Percentiles rank a stretch among this genome's conserved stretches.
phyloP scores from a whole-genome alignment of 1,140 invertebrate genomes.

The Dysdera silvatica region DNA sequence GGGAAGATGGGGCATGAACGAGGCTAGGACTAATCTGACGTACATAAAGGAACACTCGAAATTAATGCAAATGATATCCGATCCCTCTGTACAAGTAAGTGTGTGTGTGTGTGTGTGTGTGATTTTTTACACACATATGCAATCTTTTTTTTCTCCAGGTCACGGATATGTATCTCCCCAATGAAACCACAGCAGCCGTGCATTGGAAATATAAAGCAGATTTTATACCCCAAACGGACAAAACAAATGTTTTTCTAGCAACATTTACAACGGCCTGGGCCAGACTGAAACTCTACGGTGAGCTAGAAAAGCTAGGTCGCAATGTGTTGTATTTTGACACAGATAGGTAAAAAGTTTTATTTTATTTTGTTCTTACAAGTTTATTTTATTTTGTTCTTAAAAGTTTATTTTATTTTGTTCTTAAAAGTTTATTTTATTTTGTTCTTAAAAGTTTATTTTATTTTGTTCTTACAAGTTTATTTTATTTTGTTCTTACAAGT shows the following conservation, averaged over 20 bases:
- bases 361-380: too few species aligned
- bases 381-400: too few species aligned
- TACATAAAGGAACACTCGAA: background rate
- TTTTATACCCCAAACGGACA: background rate
- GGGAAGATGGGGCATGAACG: background rate
- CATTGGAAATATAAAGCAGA: background rate
- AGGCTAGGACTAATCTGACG: background rate
- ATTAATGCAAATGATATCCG: background rate
- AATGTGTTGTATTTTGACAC: conserved; percentile 1
- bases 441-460: too few species aligned
- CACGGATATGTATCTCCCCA: conserved; percentile 1
- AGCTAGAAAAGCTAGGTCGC: background rate
- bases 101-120: background rate
- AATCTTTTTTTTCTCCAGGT: background rate
- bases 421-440: too few species aligned
- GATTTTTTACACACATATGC: too few species aligned
- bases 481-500: too few species aligned
- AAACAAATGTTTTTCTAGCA: conserved; percentile 3
- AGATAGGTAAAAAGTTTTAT: too few species aligned
- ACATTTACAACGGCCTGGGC: conserved; percentile 3
- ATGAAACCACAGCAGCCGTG: background rate
- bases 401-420: too few species aligned
- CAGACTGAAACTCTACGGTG: background rate
- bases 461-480: too few species aligned
- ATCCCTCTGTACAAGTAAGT: background rate